Conservation (phyloP, 37 sponge, comb jelly and placozoan genomes). For the Aplysina aerophoba region DNA sequence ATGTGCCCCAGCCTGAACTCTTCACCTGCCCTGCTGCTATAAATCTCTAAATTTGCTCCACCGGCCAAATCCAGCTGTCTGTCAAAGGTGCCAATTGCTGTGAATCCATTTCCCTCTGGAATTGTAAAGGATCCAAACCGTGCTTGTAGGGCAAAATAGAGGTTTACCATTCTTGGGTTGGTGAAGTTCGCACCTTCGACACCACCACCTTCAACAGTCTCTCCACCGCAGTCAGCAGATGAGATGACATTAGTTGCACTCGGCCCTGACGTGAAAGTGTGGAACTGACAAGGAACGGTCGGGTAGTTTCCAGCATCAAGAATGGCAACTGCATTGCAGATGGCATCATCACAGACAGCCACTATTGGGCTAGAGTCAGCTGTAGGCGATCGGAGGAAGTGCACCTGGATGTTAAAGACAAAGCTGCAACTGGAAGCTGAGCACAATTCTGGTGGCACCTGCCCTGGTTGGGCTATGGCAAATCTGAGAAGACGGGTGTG, state of each 20-base stretch:
- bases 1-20: background rate
- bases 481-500: too few relatives aligned
- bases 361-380: constrained; percentile 1
- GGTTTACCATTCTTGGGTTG: background rate
- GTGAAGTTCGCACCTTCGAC: background rate
- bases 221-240: background rate
- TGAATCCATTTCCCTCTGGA: constrained; percentile 7
- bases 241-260: background rate
- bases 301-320: background rate
- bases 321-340: constrained; percentile 8
- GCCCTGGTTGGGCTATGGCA: too few relatives aligned
- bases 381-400: constrained; percentile 11
- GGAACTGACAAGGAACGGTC: background rate
- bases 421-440: background rate
- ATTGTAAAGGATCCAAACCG: constrained; percentile 8
- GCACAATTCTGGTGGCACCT: too few relatives aligned
- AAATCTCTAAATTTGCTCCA: background rate
- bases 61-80: background rate
- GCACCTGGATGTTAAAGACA: background rate
- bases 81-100: background rate
- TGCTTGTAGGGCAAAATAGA: background rate
- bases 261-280: background rate
- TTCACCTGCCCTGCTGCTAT: background rate
- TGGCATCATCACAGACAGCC: background rate
- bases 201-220: background rate